Conservation (phyloP, 2,113 vertebrate species). For the Cacatua alba region DNA sequence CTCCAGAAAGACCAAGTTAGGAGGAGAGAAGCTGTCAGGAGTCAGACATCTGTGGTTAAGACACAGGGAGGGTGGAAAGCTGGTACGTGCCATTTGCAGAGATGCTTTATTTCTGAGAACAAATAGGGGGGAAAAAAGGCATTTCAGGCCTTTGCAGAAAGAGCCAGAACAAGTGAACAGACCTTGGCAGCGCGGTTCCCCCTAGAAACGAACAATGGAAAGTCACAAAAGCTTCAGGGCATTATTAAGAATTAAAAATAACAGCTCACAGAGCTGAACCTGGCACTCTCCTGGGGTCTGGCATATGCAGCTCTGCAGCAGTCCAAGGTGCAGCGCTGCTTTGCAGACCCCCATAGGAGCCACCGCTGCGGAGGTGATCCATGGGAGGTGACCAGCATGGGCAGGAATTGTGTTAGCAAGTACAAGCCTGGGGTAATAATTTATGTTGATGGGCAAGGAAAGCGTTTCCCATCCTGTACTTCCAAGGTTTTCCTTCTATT, state of each 20-base stretch:
- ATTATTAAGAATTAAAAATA: constrained; percentile 29
- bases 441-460: neutral
- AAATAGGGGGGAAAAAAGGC: constrained; percentile 2
- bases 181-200: constrained; percentile 24
- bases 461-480: neutral
- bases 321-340: fast-evolving
- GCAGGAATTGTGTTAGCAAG: neutral
- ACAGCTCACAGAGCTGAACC: neutral
- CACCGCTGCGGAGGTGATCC: fast-evolving
- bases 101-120: constrained; percentile 20
- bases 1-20: neutral
- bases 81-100: constrained; percentile 7
- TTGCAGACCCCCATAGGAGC: neutral
- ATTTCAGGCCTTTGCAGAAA: constrained; percentile 12
- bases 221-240: constrained; percentile 44
- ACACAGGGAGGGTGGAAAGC: neutral
- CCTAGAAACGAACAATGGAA: neutral
- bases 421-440: neutral
- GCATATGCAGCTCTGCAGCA: neutral
- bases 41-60: constrained; percentile 51
- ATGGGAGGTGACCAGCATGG: fast-evolving
- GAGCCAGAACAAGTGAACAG: constrained; percentile 55
- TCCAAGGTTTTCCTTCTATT: neutral
- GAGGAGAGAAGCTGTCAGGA: neutral
- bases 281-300: neutral